A percentile compares a stretch with the other conserved stretches of the same genome.
phyloP scores from a whole-genome alignment of 2,113 vertebrate genomes.

The Tupaia tana region DNA sequence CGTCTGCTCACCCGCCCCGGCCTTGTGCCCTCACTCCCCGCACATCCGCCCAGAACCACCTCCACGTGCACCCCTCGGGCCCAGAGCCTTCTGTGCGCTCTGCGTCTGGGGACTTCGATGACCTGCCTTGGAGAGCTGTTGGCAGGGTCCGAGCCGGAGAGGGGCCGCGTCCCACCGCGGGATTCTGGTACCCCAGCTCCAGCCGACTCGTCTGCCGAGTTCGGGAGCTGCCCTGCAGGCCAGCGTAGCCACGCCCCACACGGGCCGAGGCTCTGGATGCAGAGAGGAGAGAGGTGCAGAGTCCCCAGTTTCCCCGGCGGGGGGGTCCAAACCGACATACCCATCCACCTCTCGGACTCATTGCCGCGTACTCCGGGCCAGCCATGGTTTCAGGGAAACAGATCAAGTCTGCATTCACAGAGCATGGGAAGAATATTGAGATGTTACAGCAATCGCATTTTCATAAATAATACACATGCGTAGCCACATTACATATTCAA shows the following conservation, averaged over 20 bases:
- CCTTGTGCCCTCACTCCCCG: rapidly evolving
- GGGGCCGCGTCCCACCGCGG: no score
- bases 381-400: slow-evolving; percentile 48
- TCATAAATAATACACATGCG: slow-evolving; percentile 88
- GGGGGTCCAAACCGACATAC: background rate
- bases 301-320: background rate
- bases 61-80: background rate
- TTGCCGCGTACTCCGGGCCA: background rate
- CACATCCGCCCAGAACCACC: rapidly evolving
- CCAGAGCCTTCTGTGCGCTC: background rate
- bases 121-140: no score
- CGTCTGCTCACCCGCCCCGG: rapidly evolving
- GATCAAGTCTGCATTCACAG: slow-evolving; percentile 74
- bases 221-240: background rate
- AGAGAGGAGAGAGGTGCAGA: rapidly evolving
- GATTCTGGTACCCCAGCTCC: background rate
- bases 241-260: rapidly evolving
- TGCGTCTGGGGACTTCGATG: background rate
- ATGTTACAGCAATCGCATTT: slow-evolving; percentile 86
- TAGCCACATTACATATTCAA: slow-evolving; percentile 85
- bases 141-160: no score
- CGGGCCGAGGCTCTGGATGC: rapidly evolving
- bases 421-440: slow-evolving; percentile 85
- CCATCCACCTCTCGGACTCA: background rate
- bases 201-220: no score